Evolutionary conservation across 2,888 invertebrate genomes (phyloP), one percentile per base, ranked within the genome.

Genomic region (Eurytoma californica): DNA sequence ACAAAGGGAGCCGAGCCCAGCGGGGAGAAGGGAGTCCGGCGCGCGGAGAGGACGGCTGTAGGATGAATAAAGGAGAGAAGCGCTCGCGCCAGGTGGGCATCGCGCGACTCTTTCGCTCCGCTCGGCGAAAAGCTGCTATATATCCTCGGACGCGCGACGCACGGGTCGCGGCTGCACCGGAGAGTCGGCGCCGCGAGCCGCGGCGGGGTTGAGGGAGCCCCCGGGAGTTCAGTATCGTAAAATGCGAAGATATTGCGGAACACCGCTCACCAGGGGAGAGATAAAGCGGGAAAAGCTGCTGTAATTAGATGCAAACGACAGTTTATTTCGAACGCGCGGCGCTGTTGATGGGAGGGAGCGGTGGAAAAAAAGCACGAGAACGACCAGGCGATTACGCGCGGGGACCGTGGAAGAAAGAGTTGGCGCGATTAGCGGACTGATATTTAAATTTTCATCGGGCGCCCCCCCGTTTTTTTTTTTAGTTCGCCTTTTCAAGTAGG

Each of bases 51-150:
- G 18, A 24, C 12, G 63, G 14, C 9, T 49, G n/a, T n/a, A n/a
- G 69, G 80, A 72, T 30, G 68, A 74, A 66, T 57, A 69, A 75
- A 73, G 70, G 77, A 76, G 76, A 14, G 58, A 61, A 39, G 49
- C 53, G 58, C 58, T 49, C 68, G 63, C 65, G 81, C 80, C 82
- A 82, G 83, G 82, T 83, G 84, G 84, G 81, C 80, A 81, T 84
- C 82, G 79, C 82, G 77, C 63, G 78, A 80, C 80, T 80, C 61
- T 81, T 70, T 55, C 69, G 28, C n/a, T n/a, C 3, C 47, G 53
- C 47, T 57, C 47, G 51, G 49, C 30, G 58, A 55, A 28, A 72
- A 18, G 47, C 47, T 66, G 55, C 58, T 58, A 47, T 60, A 63
- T 53, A 47, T n/a, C 30, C 20, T 60, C 5, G 24, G 16, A 47